phyloP scores from a whole-genome alignment of 1,140 invertebrate genomes.

The Drosophila equinoxialis region DNA sequence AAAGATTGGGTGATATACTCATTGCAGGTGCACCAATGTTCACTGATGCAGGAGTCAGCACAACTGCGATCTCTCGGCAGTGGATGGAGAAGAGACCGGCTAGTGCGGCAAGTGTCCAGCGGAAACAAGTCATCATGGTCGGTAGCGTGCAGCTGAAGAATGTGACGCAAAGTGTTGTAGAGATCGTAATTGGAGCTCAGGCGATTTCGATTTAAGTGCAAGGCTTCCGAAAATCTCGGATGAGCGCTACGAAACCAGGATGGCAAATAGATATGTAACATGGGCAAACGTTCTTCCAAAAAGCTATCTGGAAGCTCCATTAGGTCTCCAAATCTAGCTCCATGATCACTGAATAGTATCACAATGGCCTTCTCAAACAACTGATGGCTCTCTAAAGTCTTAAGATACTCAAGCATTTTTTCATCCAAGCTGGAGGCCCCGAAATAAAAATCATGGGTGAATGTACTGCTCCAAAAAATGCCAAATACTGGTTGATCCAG shows the following conservation, averaged over 20 bases:
- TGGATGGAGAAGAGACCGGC: slow-evolving; percentile 87
- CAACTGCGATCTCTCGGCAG: slow-evolving; percentile 88
- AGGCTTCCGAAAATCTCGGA: slow-evolving; percentile 86
- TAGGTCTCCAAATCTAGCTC: slow-evolving; percentile 92
- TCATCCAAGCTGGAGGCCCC: slow-evolving; percentile 87
- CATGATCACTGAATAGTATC: slow-evolving; percentile 95
- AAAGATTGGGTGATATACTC: slow-evolving; percentile 80
- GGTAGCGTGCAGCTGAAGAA: slow-evolving; percentile 66
- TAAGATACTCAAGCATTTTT: slow-evolving; percentile 85
- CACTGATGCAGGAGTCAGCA: slow-evolving; percentile 86
- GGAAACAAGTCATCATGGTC: neutral
- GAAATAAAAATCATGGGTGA: slow-evolving; percentile 90
- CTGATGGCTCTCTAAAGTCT: slow-evolving; percentile 47
- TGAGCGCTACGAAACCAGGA: slow-evolving; percentile 87
- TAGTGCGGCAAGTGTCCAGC: slow-evolving; percentile 84
- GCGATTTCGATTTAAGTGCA: slow-evolving; percentile 88
- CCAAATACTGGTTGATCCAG: slow-evolving; percentile 85
- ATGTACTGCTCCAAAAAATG: slow-evolving; percentile 90
- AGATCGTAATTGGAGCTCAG: slow-evolving; percentile 92
- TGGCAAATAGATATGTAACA: slow-evolving; percentile 91
- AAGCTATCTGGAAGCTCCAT: slow-evolving; percentile 86
- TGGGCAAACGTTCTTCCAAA: slow-evolving; percentile 95
- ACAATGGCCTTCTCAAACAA: slow-evolving; percentile 87
- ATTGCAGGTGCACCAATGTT: slow-evolving; percentile 91
- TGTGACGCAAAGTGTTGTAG: slow-evolving; percentile 86